These are phyloP conservation scores for Andrena flavipes DNA, from an alignment of 2,888 invertebrate genomes.

Conservation along the genomic window DNA sequence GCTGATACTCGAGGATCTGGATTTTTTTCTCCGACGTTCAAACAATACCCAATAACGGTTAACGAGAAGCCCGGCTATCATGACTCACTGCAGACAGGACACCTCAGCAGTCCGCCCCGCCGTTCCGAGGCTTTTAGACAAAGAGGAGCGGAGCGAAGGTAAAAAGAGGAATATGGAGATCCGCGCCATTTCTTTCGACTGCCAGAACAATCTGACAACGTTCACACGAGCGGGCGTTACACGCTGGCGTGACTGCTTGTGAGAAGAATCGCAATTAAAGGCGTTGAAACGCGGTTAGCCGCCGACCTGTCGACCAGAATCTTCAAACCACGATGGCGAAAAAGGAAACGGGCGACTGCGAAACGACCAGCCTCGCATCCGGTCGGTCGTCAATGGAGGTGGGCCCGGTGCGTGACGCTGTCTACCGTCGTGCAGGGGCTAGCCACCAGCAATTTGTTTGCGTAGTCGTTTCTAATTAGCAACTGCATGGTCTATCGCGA, in stretches of 20 bases:
- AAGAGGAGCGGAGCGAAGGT: neutral
- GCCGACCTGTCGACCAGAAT: constrained; percentile 28
- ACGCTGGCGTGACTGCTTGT: constrained; percentile 53
- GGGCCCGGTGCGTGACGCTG: constrained; percentile 17
- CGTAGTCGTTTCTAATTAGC: constrained; percentile 17
- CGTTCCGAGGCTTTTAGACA: neutral
- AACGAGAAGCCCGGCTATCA: constrained; percentile 6
- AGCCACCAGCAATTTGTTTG: constrained; percentile 22
- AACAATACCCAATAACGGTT: neutral
- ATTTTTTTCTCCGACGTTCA: neutral
- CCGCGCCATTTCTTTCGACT: neutral
- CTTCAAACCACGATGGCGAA: constrained; percentile 49
- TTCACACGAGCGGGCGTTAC: constrained; percentile 34
- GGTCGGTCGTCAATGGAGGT: constrained; percentile 38
- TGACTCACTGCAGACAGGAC: neutral
- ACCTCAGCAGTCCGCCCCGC: neutral
- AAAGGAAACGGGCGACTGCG: constrained; percentile 64
- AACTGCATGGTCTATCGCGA: neutral
- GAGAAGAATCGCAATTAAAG: constrained; percentile 71
- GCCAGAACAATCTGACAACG: constrained; percentile 46
- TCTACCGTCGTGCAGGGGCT: neutral
- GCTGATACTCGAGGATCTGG: no score
- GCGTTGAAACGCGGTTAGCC: constrained; percentile 61
- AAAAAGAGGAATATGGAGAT: constrained; percentile 14
- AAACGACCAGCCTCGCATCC: constrained; percentile 60